phyloP scores from a whole-genome alignment of 1,140 invertebrate species.

The Drosophila sechellia region DNA sequence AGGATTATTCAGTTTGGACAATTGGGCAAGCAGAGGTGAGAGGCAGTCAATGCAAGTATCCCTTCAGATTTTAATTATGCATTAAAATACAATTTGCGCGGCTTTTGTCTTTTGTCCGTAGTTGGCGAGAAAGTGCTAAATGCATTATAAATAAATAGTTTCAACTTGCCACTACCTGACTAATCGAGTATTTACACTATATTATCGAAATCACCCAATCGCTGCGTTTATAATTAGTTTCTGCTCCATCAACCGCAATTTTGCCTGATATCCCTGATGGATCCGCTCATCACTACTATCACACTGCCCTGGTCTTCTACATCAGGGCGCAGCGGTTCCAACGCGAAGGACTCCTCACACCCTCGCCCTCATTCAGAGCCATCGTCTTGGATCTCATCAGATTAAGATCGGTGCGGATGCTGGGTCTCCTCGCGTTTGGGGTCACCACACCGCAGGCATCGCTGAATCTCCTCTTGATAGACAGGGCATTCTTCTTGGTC shows the following conservation, averaged over 20 bases:
- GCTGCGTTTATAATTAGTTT: conserved; percentile 76
- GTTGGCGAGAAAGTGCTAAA: conserved; percentile 52
- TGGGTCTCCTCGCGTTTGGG: conserved; percentile 92
- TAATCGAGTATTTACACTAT: conserved; percentile 58
- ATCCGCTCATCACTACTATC: conserved; percentile 63
- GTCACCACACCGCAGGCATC: conserved; percentile 94
- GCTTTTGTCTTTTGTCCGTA: conserved; percentile 19
- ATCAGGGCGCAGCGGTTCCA: conserved; percentile 76
- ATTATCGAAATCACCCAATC: conserved; percentile 78
- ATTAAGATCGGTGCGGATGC: conserved; percentile 93
- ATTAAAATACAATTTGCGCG: conserved; percentile 14
- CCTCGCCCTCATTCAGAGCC: conserved; percentile 87
- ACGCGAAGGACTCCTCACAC: conserved; percentile 79
- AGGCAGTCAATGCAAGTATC: background rate
- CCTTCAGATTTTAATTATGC: conserved; percentile 39
- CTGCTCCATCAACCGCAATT: background rate
- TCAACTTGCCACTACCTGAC: conserved; percentile 23
- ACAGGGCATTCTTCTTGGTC: conserved; percentile 90
- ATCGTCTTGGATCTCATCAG: conserved; percentile 93
- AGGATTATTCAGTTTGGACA: conserved; percentile 13
- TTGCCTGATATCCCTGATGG: background rate
- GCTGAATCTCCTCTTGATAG: conserved; percentile 91
- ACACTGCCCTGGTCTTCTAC: conserved; percentile 55
- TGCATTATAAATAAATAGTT: conserved; percentile 37
- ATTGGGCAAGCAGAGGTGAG: conserved; percentile 10